A percentile compares a stretch with the other conserved stretches of the same genome.
Conservation (phyloP, 2,888 invertebrate species). For the Microctonus brassicae region DNA sequence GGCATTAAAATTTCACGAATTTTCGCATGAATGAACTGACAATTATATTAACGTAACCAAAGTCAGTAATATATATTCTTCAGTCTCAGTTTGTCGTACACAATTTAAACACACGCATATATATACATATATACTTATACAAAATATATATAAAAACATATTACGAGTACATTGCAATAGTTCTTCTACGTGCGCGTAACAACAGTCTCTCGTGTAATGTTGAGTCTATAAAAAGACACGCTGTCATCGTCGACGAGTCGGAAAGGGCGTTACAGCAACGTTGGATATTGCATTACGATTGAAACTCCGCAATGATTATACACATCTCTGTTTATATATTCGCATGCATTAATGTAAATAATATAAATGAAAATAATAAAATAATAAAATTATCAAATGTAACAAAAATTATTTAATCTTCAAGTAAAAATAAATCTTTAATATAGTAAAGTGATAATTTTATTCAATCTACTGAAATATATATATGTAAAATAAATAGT, state of each 20-base stretch:
- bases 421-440: too few relatives aligned
- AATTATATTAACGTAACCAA: constrained; percentile 39
- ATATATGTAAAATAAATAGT: too few relatives aligned
- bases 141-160: background rate
- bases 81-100: constrained; percentile 8
- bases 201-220: constrained; percentile 24
- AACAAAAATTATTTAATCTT: too few relatives aligned
- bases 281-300: constrained; percentile 29
- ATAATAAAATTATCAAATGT: too few relatives aligned
- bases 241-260: constrained; percentile 51
- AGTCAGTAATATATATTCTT: constrained; percentile 41
- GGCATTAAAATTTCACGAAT: constrained; percentile 30
- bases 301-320: background rate
- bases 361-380: too few relatives aligned
- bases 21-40: constrained; percentile 45
- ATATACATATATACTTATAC: background rate
- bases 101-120: background rate
- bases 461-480: too few relatives aligned
- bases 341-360: background rate
- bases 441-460: too few relatives aligned
- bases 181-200: constrained; percentile 1
- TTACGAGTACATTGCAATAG: background rate
- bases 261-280: constrained; percentile 29
- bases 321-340: background rate
- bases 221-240: constrained; percentile 60